These are phyloP conservation scores for Astur gentilis DNA, from an alignment of 2,113 vertebrate genomes.

Conservation along the genomic window DNA sequence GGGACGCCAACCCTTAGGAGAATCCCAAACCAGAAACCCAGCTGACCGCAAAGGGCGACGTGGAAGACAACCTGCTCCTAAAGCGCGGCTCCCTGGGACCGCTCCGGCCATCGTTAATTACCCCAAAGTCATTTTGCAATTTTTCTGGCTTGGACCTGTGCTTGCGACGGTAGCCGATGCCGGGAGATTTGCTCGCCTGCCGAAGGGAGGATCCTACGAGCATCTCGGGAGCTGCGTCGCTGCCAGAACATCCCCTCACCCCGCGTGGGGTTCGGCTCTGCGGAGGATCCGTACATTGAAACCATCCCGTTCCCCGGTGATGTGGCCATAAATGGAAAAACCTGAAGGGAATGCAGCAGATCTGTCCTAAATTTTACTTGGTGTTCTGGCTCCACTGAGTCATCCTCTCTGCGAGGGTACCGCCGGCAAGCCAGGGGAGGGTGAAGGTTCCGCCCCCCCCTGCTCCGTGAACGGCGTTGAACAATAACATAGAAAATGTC, in stretches of 20 bases:
- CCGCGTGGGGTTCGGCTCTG: accelerated
- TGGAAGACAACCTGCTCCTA: background rate
- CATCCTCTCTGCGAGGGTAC: background rate
- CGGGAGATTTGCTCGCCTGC: accelerated
- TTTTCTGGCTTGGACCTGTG: background rate
- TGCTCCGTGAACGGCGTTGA: background rate
- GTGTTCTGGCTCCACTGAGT: background rate
- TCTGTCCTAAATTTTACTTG: background rate
- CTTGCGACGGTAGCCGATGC: background rate
- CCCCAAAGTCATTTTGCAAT: background rate
- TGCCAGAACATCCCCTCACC: background rate
- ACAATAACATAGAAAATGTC: background rate
- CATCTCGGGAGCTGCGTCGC: background rate
- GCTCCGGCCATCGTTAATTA: background rate
- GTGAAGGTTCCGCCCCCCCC: background rate
- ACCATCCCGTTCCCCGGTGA: background rate
- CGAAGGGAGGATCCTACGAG: background rate
- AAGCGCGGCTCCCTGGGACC: background rate
- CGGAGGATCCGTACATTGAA: accelerated
- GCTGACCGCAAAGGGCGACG: background rate
- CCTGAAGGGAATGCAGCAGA: background rate
- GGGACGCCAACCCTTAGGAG: background rate
- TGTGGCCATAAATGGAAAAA: background rate
- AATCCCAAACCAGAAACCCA: background rate
- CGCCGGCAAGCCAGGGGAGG: accelerated